Evolutionary conservation across 2,113 vertebrate species (phyloP).

Genomic region (Eonycteris spelaea): DNA sequence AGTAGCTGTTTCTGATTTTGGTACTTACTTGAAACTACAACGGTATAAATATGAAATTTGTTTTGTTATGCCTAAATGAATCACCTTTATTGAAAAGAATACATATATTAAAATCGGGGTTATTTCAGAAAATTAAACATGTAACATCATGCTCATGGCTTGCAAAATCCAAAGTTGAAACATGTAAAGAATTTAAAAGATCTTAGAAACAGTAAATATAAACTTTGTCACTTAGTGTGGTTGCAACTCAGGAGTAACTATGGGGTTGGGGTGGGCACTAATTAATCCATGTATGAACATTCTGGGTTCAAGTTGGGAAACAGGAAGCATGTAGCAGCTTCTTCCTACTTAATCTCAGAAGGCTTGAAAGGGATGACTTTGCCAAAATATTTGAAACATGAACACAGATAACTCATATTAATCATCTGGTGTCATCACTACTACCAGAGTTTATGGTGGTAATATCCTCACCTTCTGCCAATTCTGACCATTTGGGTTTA

Average conservation of each 20-base stretch:
- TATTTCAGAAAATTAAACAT: background rate
- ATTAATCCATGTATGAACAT: background rate
- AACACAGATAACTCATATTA: background rate
- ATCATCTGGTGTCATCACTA: background rate
- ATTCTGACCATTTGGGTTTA: background rate
- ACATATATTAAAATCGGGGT: background rate
- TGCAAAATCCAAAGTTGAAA: background rate
- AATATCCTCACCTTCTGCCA: background rate
- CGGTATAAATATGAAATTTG: background rate
- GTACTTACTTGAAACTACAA: background rate
- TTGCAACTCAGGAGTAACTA: background rate
- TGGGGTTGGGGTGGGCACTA: background rate
- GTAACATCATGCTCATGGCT: background rate
- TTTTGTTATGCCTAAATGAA: background rate
- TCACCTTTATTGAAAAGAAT: background rate
- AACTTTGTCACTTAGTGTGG: background rate
- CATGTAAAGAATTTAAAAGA: background rate
- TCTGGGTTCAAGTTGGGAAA: background rate
- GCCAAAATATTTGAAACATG: background rate
- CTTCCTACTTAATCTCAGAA: background rate
- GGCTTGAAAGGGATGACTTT: background rate
- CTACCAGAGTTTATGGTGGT: background rate
- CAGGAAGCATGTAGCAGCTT: background rate
- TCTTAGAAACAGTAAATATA: background rate
- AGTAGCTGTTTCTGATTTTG: background rate